These are phyloP conservation scores for Lontra canadensis DNA, from an alignment of 2,113 vertebrate species.

Conservation along the genomic window DNA sequence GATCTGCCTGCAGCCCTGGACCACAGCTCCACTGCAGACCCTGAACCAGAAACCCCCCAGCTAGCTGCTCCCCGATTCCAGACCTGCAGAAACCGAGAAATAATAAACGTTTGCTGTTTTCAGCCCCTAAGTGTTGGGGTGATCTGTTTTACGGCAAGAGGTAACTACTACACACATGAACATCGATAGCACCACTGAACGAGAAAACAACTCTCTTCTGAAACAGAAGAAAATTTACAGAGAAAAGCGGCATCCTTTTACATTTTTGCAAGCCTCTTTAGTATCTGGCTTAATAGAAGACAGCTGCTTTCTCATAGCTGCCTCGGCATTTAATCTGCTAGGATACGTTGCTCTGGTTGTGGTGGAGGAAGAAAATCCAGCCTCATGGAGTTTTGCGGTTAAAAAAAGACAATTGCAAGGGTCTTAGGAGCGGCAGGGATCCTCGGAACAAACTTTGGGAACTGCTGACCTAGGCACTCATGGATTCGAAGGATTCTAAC, in stretches of 20 bases:
- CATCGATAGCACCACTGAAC: not conserved
- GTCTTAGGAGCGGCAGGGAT: not conserved
- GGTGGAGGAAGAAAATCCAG: not conserved
- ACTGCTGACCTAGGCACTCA: not conserved
- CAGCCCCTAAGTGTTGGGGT: not conserved
- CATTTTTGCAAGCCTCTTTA: slow-evolving; percentile 25
- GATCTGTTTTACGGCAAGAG: slow-evolving; percentile 20
- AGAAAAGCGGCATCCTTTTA: not conserved
- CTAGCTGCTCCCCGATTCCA: not conserved
- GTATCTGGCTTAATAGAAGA: not conserved
- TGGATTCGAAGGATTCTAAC: not conserved
- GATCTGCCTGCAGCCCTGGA: not conserved
- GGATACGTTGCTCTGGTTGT: not conserved
- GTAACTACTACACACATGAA: not conserved
- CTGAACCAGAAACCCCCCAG: not conserved
- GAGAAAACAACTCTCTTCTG: not conserved
- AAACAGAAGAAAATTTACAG: not conserved
- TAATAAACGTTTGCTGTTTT: not conserved
- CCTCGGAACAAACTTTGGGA: not conserved
- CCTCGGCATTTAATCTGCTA: not conserved
- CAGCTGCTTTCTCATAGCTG: slow-evolving; percentile 1
- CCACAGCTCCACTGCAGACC: not conserved
- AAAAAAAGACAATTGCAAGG: not conserved
- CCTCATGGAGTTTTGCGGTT: not conserved
- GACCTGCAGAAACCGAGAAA: not conserved